A percentile compares a stretch with the other conserved stretches of the same genome.
Conservation (phyloP, 2,888 invertebrate species). For the Hipparchia sbordonii region DNA sequence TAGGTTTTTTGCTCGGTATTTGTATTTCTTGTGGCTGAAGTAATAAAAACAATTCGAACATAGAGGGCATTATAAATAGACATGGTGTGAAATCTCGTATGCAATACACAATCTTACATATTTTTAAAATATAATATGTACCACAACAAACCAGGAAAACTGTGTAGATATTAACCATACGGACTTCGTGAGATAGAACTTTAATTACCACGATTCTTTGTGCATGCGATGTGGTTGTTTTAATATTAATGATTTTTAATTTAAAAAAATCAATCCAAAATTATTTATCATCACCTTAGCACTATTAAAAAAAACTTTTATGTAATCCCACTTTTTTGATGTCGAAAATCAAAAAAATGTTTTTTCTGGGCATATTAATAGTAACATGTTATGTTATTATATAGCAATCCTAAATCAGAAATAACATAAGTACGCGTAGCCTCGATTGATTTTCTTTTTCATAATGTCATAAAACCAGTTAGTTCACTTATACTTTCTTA, state of each 20-base stretch:
- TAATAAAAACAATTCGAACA: too few relatives aligned
- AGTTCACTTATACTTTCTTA: neutral
- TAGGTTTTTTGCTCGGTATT: too few relatives aligned
- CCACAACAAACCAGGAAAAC: too few relatives aligned
- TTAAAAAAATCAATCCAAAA: too few relatives aligned
- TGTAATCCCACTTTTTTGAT: conserved; percentile 1
- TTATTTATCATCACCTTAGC: too few relatives aligned
- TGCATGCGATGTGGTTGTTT: conserved; percentile 52
- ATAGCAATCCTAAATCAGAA: neutral
- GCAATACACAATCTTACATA: too few relatives aligned
- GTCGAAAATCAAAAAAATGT: neutral
- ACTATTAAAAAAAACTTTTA: neutral
- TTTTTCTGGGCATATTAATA: neutral
- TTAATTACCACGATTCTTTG: conserved; percentile 60
- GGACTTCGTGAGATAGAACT: conserved; percentile 3
- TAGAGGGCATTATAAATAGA: too few relatives aligned
- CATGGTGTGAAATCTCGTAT: too few relatives aligned
- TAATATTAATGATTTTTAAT: conserved; percentile 1
- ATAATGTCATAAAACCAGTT: neutral
- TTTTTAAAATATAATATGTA: too few relatives aligned
- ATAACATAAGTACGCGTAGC: neutral
- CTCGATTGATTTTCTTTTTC: neutral
- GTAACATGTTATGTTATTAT: neutral
- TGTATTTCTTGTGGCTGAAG: too few relatives aligned
- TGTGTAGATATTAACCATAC: neutral